phyloP scores from a whole-genome alignment of 1,140 invertebrate species.

The Homarus americanus region DNA sequence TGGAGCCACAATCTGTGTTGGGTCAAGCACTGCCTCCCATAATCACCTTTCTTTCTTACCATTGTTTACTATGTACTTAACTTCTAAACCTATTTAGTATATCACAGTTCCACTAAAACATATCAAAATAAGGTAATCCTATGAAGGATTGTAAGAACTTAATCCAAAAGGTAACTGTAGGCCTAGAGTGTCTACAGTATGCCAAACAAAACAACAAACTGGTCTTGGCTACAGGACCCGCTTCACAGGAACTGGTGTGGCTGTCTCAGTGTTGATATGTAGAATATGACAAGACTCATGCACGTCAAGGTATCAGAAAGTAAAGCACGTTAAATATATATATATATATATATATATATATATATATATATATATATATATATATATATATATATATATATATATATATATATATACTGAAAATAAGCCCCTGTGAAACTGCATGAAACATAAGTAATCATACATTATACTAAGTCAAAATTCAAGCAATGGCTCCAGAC shows the following conservation, averaged over 20 bases:
- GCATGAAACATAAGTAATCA: slow-evolving; percentile 21
- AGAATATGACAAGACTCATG: slow-evolving; percentile 40
- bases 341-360: too few relatives aligned
- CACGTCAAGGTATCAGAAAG: slow-evolving; percentile 35
- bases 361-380: too few relatives aligned
- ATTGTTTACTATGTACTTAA: slow-evolving; percentile 38
- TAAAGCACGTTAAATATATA: slow-evolving; percentile 31
- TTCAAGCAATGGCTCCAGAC: neutral
- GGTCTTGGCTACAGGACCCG: neutral
- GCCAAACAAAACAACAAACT: slow-evolving; percentile 24
- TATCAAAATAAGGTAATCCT: slow-evolving; percentile 51
- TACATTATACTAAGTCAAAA: slow-evolving; percentile 7
- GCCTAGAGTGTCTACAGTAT: slow-evolving; percentile 41
- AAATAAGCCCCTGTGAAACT: neutral
- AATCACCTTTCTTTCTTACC: slow-evolving; percentile 24
- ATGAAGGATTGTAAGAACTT: slow-evolving; percentile 38
- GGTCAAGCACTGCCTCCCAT: slow-evolving; percentile 35
- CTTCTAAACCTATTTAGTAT: slow-evolving; percentile 41
- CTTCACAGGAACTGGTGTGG: neutral
- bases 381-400: too few relatives aligned
- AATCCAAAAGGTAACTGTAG: slow-evolving; percentile 36
- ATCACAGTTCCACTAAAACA: slow-evolving; percentile 47
- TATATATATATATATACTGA: slow-evolving; percentile 17
- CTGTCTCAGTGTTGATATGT: neutral
- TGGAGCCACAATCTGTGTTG: neutral